Evolutionary conservation across 92 coral and sea anemone genomes (phyloP).

Genomic region (Plumapathes pennacea): DNA sequence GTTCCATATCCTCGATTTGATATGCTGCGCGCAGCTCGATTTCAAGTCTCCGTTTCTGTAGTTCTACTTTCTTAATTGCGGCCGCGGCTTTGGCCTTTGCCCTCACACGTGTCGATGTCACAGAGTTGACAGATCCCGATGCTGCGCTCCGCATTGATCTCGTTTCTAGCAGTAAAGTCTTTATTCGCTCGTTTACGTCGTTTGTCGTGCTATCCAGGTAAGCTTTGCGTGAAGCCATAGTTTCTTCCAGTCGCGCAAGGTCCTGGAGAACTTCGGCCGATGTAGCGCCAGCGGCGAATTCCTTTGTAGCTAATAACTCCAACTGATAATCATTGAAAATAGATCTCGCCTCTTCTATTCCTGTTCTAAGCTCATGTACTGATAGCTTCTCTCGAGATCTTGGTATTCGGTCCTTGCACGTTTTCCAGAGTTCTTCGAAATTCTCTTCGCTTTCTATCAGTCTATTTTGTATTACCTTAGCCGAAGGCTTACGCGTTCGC

Average conservation of each 20-base stretch:
- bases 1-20: slow-evolving; percentile 41
- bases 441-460: too few species aligned
- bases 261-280: slow-evolving; percentile 7
- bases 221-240: slow-evolving; percentile 7
- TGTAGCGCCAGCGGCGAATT: neutral
- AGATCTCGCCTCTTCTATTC: slow-evolving; percentile 4
- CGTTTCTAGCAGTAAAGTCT: neutral
- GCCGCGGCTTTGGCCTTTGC: slow-evolving; percentile 42
- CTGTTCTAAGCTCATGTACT: too few species aligned
- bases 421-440: too few species aligned
- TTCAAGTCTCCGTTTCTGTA: slow-evolving; percentile 24
- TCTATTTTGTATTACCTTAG: too few species aligned
- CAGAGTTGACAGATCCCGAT: slow-evolving; percentile 14
- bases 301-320: neutral
- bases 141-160: neutral
- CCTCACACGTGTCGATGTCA: slow-evolving; percentile 10
- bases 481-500: too few species aligned
- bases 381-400: too few species aligned
- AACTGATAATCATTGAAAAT: neutral
- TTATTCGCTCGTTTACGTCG: slow-evolving; percentile 5
- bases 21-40: slow-evolving; percentile 36
- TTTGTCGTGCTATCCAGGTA: slow-evolving; percentile 7
- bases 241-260: slow-evolving; percentile 13
- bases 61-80: slow-evolving; percentile 37
- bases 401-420: too few species aligned